Conservation (phyloP, 2,113 vertebrate species). For the Acanthisitta chloris region DNA sequence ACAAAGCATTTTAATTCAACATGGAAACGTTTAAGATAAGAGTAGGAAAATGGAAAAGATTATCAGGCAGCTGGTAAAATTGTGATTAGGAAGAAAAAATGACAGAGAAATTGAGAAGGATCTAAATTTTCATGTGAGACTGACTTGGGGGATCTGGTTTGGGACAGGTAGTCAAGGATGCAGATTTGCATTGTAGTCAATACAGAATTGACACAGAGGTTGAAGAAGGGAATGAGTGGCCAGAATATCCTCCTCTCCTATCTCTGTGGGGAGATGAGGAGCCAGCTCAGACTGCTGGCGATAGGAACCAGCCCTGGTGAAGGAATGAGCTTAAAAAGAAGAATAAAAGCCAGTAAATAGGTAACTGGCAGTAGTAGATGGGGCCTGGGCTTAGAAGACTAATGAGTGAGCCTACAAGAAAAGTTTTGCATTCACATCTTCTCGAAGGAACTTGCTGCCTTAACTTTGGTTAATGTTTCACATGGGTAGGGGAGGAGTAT, state of each 20-base stretch:
- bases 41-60: neutral
- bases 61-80: neutral
- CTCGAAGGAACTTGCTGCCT: neutral
- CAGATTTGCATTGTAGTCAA: neutral
- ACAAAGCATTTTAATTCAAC: neutral
- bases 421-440: neutral
- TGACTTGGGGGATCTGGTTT: neutral
- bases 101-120: neutral
- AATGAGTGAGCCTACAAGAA: neutral
- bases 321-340: neutral
- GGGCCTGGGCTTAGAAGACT: neutral
- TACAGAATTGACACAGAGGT: neutral
- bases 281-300: neutral
- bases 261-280: neutral
- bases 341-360: neutral
- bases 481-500: neutral
- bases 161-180: neutral
- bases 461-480: neutral
- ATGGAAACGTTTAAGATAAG: neutral
- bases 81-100: neutral
- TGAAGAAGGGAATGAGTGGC: neutral
- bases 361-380: neutral
- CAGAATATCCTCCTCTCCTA: neutral
- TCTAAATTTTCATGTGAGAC: neutral
- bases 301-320: neutral